These are phyloP conservation scores for Nematostella vectensis DNA, from an alignment of 92 coral and sea anemone genomes.

Conservation along the genomic window DNA sequence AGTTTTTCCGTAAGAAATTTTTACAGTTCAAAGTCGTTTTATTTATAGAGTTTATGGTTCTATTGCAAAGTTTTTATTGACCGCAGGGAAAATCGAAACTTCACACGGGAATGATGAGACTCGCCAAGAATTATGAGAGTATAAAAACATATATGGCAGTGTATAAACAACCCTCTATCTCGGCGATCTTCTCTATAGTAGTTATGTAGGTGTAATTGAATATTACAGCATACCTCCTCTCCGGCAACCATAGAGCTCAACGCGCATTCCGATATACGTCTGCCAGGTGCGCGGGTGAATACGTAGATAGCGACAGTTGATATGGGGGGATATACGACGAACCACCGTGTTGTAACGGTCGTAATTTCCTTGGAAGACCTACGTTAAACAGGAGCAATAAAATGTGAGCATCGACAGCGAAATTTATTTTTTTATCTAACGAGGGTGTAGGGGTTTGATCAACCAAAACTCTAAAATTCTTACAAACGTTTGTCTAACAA, in stretches of 20 bases:
- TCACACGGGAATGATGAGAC: no score
- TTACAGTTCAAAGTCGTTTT: no score
- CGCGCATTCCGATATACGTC: conserved; percentile 62
- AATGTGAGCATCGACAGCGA: not conserved
- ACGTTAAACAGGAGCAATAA: not conserved
- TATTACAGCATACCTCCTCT: conserved; percentile 30
- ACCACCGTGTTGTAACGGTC: conserved; percentile 48
- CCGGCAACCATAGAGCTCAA: conserved; percentile 69
- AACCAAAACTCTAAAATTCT: not conserved
- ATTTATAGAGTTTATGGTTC: no score
- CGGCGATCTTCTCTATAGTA: no score
- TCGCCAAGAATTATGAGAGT: no score
- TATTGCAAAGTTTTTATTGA: no score
- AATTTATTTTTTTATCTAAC: not conserved
- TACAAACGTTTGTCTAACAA: no score
- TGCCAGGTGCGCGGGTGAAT: conserved; percentile 62
- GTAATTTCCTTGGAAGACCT: conserved; percentile 29
- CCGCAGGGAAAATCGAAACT: no score
- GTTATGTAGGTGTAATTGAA: no score
- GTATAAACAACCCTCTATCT: no score
- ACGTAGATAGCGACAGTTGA: conserved; percentile 62
- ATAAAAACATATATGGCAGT: no score
- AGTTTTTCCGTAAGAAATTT: no score
- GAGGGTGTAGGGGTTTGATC: not conserved
- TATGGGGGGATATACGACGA: conserved; percentile 51